Evolutionary conservation across 2,113 vertebrate species (phyloP).

Genomic region (Hypanus sabinus): DNA sequence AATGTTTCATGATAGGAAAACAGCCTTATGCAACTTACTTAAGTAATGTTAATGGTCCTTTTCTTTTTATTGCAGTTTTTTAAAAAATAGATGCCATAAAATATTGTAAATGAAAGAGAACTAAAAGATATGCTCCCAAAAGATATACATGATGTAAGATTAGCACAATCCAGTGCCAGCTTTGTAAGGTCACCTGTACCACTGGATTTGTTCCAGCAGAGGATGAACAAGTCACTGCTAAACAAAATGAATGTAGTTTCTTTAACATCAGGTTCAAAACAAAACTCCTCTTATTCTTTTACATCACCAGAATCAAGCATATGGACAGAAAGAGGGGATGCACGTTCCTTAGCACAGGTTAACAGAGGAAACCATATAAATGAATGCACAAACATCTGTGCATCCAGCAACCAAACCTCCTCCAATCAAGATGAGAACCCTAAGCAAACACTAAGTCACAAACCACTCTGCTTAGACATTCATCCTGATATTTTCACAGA

Average conservation of each 20-base stretch:
- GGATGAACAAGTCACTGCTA: background rate
- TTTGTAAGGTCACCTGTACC: slow-evolving; percentile 47
- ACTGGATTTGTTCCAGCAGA: slow-evolving; percentile 53
- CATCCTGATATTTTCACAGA: no score
- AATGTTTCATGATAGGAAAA: background rate
- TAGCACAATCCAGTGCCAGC: slow-evolving; percentile 37
- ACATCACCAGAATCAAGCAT: slow-evolving; percentile 40
- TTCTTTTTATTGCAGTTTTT: background rate
- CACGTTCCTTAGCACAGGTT: slow-evolving; percentile 38
- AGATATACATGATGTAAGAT: no score
- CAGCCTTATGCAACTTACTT: background rate
- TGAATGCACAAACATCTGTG: slow-evolving; percentile 52
- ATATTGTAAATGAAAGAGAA: background rate
- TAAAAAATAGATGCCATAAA: background rate
- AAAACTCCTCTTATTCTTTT: slow-evolving; percentile 42
- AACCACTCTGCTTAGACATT: background rate
- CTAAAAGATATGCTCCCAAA: background rate
- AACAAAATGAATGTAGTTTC: slow-evolving; percentile 39
- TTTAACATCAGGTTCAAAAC: slow-evolving; percentile 46
- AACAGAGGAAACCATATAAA: slow-evolving; percentile 45
- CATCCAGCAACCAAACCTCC: slow-evolving; percentile 49
- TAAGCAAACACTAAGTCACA: background rate
- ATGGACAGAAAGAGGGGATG: slow-evolving; percentile 41
- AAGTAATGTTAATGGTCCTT: background rate
- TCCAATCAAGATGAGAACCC: slow-evolving; percentile 46